phyloP scores from a whole-genome alignment of 2,888 invertebrate genomes.

The Campopleginae sp. region DNA sequence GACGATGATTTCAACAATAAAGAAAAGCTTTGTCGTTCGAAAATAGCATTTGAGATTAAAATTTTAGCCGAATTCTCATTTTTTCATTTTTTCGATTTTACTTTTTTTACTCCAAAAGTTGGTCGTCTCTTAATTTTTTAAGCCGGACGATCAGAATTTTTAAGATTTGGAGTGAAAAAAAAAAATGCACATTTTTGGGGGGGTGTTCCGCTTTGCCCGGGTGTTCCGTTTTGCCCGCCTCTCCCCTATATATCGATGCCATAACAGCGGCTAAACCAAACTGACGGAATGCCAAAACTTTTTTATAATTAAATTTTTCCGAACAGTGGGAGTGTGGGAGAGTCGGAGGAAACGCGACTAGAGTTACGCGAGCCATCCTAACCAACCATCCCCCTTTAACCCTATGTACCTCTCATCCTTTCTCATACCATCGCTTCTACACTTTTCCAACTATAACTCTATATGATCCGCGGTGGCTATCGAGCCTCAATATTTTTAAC shows the following conservation, averaged over 20 bases:
- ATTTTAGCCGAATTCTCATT: too few relatives aligned
- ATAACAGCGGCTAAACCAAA: conserved; percentile 79
- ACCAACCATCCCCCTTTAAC: conserved; percentile 40
- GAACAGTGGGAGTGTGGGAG: conserved; percentile 60
- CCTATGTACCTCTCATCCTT: conserved; percentile 60
- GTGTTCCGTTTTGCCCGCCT: too few relatives aligned
- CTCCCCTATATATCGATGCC: conserved; percentile 29
- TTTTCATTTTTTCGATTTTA: too few relatives aligned
- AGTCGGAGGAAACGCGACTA: conserved; percentile 29
- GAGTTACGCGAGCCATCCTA: conserved; percentile 66
- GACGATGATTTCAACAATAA: too few relatives aligned
- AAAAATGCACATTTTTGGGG: too few relatives aligned
- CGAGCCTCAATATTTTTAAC: conserved; percentile 74
- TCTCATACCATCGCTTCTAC: conserved; percentile 30
- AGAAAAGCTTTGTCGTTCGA: too few relatives aligned
- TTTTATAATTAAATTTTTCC: conserved; percentile 84
- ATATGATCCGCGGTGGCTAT: conserved; percentile 69
- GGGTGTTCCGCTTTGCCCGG: too few relatives aligned
- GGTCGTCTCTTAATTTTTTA: too few relatives aligned
- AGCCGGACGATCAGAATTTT: too few relatives aligned
- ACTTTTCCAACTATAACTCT: conserved; percentile 54
- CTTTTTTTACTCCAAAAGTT: too few relatives aligned
- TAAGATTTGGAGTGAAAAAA: too few relatives aligned
- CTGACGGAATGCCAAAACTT: conserved; percentile 84
- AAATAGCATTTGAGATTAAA: too few relatives aligned